Base-by-base conservation (phyloP, 2,888 invertebrate genomes). In the Ceratothoa steindachneri region DNA sequence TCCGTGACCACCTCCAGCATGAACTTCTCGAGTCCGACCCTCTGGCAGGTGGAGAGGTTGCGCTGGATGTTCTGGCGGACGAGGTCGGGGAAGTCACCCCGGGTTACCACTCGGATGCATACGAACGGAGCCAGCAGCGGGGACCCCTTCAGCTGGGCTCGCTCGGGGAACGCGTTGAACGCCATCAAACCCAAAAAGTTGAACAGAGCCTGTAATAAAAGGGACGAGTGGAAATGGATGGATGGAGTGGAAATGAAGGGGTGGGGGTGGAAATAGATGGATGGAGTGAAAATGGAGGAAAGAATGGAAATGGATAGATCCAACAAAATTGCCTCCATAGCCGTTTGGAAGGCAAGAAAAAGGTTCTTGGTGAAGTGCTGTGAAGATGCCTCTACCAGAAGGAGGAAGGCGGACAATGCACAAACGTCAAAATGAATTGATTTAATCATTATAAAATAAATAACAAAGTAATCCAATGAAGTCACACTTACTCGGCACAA, bases 1-100 rank as follows among this genome's bases (percentile, higher is more conserved):
- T 97, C 97, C 51, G 95, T 95, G 15, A 97, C 97, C 51, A 97
- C 95, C 87, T 97, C 96, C 81, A 97, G 91, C 83, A 96, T 89
- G 83, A 97, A 97, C 84, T 97, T 96, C 84, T 96, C 95, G 83
- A 97, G 86, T 9, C 96, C 96, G 5, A 93, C 92, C 84, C 93
- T 92, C 80, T 91, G 86, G 83, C 95, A 95, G 80, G 90, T 90
- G 82, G 91, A 91, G 88, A 95, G 90, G 84, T 96, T 96, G 79
- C 93, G 88, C 72, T 88, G 87, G 4, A 95, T 93, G 87, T 95
- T 96, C 71, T 88, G 89, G 83, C 90, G 90, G 2, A 97, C 96
- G 80, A 97, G 86, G 81, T 94, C 91, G 2, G 96, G 93, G 84
- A 92, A 97, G 85, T 96, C 95, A 51, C 97, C 97, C 75, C 96